A percentile compares a stretch with the other conserved stretches of the same genome.
Evolutionary conservation across 2,797 vertebrate species (phyloP).

Genomic region (Chaetophractus vellerosus): DNA sequence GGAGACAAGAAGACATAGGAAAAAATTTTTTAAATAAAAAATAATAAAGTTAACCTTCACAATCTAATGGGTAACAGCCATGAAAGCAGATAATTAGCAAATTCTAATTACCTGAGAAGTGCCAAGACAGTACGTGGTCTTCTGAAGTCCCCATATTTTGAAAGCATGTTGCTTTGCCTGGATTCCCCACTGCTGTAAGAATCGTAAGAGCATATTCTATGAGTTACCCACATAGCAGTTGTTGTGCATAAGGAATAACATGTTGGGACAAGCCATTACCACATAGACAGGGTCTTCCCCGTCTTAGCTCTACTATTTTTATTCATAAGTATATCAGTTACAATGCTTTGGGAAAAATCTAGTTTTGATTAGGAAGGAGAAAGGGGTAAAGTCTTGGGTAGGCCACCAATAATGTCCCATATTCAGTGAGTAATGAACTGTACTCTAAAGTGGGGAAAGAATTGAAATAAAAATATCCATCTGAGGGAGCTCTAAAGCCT

Average conservation of each 20-base stretch:
- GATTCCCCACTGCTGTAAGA: background rate
- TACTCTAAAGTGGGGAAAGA: background rate
- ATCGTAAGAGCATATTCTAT: background rate
- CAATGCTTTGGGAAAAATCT: background rate
- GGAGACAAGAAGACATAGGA: no score
- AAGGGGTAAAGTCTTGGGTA: background rate
- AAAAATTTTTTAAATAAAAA: no score
- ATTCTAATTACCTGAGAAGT: background rate
- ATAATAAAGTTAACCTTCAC: no score
- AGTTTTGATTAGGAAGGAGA: background rate
- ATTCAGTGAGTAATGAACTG: background rate
- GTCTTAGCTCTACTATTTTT: background rate
- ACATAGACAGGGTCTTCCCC: background rate
- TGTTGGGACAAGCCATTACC: background rate
- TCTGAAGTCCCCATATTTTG: background rate
- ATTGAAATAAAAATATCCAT: slow-evolving; percentile 25
- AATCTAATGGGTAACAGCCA: background rate
- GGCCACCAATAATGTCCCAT: background rate
- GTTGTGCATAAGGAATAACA: background rate
- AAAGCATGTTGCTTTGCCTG: background rate
- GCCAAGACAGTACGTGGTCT: background rate
- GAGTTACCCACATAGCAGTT: background rate
- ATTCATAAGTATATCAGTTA: background rate
- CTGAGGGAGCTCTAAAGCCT: slow-evolving; percentile 62
- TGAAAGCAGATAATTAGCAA: background rate